Percentiles rank a stretch among this genome's conserved stretches.
phyloP scores from a whole-genome alignment of 2,797 vertebrate species.

The Trachops cirrhosus region DNA sequence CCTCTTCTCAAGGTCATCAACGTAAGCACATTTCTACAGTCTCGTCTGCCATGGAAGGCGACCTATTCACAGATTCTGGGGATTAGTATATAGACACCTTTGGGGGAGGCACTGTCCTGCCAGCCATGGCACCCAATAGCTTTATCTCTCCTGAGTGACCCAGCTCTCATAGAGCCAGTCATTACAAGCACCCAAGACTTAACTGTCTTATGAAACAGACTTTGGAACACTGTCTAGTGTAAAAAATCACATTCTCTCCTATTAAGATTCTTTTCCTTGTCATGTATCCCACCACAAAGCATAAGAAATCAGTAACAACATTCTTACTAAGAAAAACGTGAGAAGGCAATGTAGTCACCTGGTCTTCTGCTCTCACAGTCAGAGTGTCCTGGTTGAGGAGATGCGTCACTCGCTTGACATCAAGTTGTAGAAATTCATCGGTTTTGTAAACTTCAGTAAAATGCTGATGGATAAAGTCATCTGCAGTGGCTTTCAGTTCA shows the following conservation, averaged over 20 bases:
- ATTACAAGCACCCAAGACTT: neutral
- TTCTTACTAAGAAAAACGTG: neutral
- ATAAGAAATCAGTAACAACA: neutral
- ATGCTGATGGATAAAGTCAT: slow-evolving; percentile 97
- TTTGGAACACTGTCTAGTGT: neutral
- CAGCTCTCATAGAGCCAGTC: neutral
- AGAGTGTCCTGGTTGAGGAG: slow-evolving; percentile 96
- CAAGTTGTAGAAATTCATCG: slow-evolving; percentile 96
- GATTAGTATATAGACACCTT: neutral
- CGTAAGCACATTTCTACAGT: neutral
- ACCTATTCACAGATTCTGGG: neutral
- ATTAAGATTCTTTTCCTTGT: neutral
- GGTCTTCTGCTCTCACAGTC: slow-evolving; percentile 96
- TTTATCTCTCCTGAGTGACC: neutral
- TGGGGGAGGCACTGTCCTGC: neutral
- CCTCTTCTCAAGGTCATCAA: neutral
- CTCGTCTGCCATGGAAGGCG: neutral
- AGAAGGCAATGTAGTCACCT: slow-evolving; percentile 83
- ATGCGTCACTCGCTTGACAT: slow-evolving; percentile 93
- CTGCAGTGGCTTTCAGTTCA: slow-evolving; percentile 93
- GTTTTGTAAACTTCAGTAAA: slow-evolving; percentile 99
- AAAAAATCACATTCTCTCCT: neutral
- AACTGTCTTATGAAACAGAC: neutral
- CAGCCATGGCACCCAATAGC: neutral
- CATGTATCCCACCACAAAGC: neutral